Conservation (phyloP, 2,113 vertebrate genomes). For the Chamaetylas fuelleborni region DNA sequence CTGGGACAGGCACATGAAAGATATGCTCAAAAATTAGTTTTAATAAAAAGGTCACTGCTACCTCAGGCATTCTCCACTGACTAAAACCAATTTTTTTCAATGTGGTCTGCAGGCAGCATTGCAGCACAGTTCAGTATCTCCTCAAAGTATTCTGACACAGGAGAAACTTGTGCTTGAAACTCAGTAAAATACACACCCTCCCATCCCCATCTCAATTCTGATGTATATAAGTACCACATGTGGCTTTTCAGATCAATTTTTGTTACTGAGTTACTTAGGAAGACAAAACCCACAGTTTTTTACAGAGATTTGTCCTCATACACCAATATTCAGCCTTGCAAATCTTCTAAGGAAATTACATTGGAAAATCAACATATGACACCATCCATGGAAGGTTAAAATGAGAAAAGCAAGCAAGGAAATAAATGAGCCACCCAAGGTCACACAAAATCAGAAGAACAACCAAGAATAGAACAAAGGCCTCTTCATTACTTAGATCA, state of each 20-base stretch:
- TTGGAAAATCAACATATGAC: background rate
- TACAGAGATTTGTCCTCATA: background rate
- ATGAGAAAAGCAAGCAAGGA: background rate
- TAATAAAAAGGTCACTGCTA: background rate
- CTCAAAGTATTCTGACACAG: background rate
- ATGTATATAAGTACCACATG: background rate
- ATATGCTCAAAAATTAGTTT: background rate
- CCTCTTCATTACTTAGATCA: conserved; percentile 47
- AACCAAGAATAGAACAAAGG: conserved; percentile 54
- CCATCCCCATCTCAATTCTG: background rate
- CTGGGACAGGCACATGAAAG: background rate
- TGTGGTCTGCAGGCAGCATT: background rate
- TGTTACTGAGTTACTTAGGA: background rate
- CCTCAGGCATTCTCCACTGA: background rate
- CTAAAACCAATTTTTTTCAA: background rate
- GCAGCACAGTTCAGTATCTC: background rate
- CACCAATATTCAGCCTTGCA: background rate
- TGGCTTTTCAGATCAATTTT: background rate
- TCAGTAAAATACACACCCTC: background rate
- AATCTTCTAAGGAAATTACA: conserved; percentile 5
- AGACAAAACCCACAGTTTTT: background rate
- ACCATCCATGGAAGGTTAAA: background rate
- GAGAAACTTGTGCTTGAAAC: background rate
- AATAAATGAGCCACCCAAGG: conserved; percentile 30
- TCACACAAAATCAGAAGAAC: conserved; percentile 41